Base-by-base conservation (phyloP, 2,113 vertebrate genomes). In the Oryctolagus cuniculus region DNA sequence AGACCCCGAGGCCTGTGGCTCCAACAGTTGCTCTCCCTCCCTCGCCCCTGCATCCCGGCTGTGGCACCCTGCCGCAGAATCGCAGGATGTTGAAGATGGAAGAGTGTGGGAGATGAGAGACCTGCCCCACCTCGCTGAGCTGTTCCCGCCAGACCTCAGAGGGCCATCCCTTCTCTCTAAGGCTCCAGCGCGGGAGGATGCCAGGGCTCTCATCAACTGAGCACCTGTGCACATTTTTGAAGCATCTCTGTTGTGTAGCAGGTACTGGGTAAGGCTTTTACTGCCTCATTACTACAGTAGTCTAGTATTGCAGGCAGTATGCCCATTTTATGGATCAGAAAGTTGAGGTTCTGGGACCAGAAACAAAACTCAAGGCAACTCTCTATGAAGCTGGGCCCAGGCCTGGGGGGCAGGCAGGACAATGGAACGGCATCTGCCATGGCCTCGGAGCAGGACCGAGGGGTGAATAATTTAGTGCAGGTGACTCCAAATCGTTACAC, bases 331-430 rank as follows among this genome's bases (percentile, higher is more conserved):
- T 2, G 77, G 34, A 80, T 38, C 36, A 92, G 70, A 74, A 94
- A 49, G 44, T 29, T 80, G 44, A 79, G 38, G 19, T 64, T 94
- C 81, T 73, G 89, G 58, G 36, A n/a, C 88, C 36, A 64, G 91
- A 34, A 73, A 70, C n/a, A n/a, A 87, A 90, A 67, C 15, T 25
- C 3, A 12, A 34, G 19, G 72, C 13, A 17, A 58, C 58, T 85
- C 15, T 24, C 6, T 75, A 73, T 8, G 11, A 86, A 90, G 29
- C 31, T 58, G 12, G 12, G 3, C 44, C 51, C 63, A n/a, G 16
- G 51, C 27, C 34, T 55, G 29, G 3, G 16, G 2, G 22, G 70
- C 34, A 21, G 51, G 21, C 10, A 17, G 27, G 38, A 11, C 10
- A 13, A 27, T 67, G 67, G 85, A 89, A 49, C 4, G 34, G 15